A percentile compares a stretch with the other conserved stretches of the same genome.
Conservation (phyloP, 2,113 vertebrate genomes). For the Beaufortia kweichowensis region DNA sequence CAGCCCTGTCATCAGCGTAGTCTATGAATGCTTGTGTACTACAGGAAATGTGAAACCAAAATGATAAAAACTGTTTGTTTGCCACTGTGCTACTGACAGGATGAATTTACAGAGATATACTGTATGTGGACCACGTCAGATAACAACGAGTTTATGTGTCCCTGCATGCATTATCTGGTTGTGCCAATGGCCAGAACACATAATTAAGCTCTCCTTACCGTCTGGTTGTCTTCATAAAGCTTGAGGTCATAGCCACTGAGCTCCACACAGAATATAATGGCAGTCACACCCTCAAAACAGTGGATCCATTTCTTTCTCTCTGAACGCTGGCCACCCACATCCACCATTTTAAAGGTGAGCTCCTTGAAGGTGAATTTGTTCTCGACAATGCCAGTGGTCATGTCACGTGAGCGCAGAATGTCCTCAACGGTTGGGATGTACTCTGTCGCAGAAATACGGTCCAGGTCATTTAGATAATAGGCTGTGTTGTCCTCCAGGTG, state of each 20-base stretch:
- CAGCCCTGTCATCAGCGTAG: too few species aligned
- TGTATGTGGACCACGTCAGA: neutral
- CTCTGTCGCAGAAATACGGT: conserved; percentile 90
- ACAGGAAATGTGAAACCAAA: conserved; percentile 37
- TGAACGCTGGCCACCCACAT: conserved; percentile 95
- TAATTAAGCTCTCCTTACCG: conserved; percentile 74
- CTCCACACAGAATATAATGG: conserved; percentile 99
- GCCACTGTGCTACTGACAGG: conserved; percentile 1
- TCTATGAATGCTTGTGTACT: conserved; percentile 16
- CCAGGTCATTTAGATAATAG: conserved; percentile 97
- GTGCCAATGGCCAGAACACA: neutral
- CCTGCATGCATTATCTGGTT: conserved; percentile 30
- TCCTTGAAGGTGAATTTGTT: conserved; percentile 99
- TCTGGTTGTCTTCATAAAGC: conserved; percentile 99
- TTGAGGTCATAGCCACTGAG: conserved; percentile 98
- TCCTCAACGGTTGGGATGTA: conserved; percentile 98
- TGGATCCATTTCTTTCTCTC: conserved; percentile 99
- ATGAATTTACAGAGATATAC: conserved; percentile 34
- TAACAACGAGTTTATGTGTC: conserved; percentile 13
- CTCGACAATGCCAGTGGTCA: conserved; percentile 99
- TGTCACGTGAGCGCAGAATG: conserved; percentile 96
- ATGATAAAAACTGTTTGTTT: conserved; percentile 36
- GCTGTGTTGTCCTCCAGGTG: conserved; percentile 98
- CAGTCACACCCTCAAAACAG: conserved; percentile 98
- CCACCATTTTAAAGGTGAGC: conserved; percentile 99